Evolutionary conservation across 2,797 vertebrate species (phyloP), one percentile per base, ranked within the genome.

Genomic region (Neoniphon sammara): DNA sequence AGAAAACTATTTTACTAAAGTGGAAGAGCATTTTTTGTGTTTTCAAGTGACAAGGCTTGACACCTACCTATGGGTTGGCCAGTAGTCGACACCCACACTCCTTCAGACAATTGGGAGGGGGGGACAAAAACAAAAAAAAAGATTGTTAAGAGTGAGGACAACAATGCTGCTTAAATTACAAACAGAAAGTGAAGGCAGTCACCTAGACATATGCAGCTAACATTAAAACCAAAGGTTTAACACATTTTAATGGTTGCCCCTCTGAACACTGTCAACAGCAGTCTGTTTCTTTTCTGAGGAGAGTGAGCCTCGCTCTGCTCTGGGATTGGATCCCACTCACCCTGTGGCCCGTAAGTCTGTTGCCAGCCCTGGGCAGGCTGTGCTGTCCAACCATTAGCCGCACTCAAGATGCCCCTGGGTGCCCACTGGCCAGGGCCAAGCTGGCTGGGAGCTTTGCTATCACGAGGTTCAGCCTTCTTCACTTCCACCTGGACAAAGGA

Each of bases 401-500:
- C 95, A 18, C 91, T 98, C 73, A 97, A 94, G 93, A 99, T 96
- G 78, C 96, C 96, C 83, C 98, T 95, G 88, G 95, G 96, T 21
- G 95, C 96, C 98, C 98, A 99, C 89, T 98, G 98, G 90, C 95
- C 96, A 89, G 96, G 94, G 73, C 95, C 95, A 2, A 96, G 95
- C 12, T 97, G 97, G 82, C 97, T 96, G 18, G 97, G 97, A 93
- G 95, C 96, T 94, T 99, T 99, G 94, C 95, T 98, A 80, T 99
- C 98, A 18, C 98, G 96, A 75, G 98, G 98, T 66, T 99, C 98
- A 0, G 98, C 98, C 21, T 98, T 97, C 85, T 99, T 99, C 86
- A 99, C 98, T 94, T 99, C 98, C 94, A 99, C 98, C 98, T 99
- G 92, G 88, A 96, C 92, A 95, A 96, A 97, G 96, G 92, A 94